These are phyloP conservation scores for Limonius californicus DNA, from an alignment of 1,140 invertebrate species.

Conservation along the genomic window DNA sequence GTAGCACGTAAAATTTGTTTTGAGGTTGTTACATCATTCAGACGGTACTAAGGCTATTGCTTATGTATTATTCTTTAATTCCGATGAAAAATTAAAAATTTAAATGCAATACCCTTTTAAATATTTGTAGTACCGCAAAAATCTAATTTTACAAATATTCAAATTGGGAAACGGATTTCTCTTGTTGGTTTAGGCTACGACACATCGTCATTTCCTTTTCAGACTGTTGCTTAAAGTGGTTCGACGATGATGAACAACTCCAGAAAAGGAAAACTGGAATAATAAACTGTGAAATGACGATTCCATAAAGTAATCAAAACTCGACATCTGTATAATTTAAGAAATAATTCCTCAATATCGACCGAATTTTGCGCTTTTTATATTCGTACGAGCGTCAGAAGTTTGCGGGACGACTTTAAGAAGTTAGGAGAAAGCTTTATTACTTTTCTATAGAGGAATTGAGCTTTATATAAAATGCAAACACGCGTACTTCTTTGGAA, in stretches of 20 bases:
- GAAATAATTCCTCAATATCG: slow-evolving; percentile 28
- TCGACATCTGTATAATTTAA: slow-evolving; percentile 31
- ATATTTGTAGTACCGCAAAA: too few relatives aligned
- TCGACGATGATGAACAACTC: neutral
- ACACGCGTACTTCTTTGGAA: slow-evolving; percentile 24
- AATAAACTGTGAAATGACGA: slow-evolving; percentile 21
- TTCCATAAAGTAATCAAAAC: slow-evolving; percentile 26
- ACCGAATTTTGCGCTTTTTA: slow-evolving; percentile 22
- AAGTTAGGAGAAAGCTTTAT: slow-evolving; percentile 30
- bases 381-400: slow-evolving; percentile 22
- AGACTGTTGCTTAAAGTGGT: too few relatives aligned
- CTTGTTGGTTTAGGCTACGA: too few relatives aligned
- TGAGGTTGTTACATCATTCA: too few relatives aligned
- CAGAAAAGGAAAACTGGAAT: neutral
- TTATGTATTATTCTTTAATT: too few relatives aligned
- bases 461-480: slow-evolving; percentile 33
- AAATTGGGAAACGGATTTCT: too few relatives aligned
- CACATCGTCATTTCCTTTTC: too few relatives aligned
- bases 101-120: too few relatives aligned
- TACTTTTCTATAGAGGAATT: slow-evolving; percentile 26
- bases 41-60: too few relatives aligned
- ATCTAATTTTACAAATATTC: too few relatives aligned
- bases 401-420: slow-evolving; percentile 22
- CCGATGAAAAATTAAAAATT: too few relatives aligned
- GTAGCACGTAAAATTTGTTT: too few relatives aligned